Evolutionary conservation across 2,888 invertebrate species (phyloP), one percentile per base, ranked within the genome.

Genomic region (Lagria hirta): DNA sequence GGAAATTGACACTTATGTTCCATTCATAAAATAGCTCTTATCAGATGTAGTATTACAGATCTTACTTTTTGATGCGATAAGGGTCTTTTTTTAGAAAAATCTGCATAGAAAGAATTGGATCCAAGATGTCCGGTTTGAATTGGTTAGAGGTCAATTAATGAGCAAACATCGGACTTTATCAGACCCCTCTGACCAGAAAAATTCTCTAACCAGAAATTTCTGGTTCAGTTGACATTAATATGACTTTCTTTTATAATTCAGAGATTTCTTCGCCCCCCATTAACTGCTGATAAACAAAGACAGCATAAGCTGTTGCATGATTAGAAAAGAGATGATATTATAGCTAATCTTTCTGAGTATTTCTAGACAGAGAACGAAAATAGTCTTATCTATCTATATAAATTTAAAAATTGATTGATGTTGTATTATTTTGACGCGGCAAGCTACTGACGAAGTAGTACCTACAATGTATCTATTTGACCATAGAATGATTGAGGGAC

Each of bases 131-230:
- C 61, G 54, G 60, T 64, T 55, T 30, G 51, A 66, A 61, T 67
- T 56, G 52, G 67, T 62, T 65, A 27, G 47, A 55, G 66, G 66
- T 65, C 68, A 66, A 52, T 51, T 60, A 58, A 57, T 54, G 58
- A 58, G 59, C 58, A 57, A 43, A 48, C 45, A 56, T 55, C 54
- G 34, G 54, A 46, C 43, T 41, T 68, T 68, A 67, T 67, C 67
- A 58, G 73, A 75, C 78, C 79, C 78, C 77, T 73, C 75, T 78
- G 79, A 79, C 76, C 79, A 74, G 70, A 72, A 74, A 76, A 73
- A 76, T 52, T 73, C 70, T 68, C 66, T 52, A 66, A 72, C 79
- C 65, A 73, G 80, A 75, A 74, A 72, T 73, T 75, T 76, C 80
- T 70, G 72, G 79, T 72, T 73, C 28, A 40, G 64, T 64, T 65